Base-by-base conservation (phyloP, 2,888 invertebrate species). In the Eupithecia centaureata region DNA sequence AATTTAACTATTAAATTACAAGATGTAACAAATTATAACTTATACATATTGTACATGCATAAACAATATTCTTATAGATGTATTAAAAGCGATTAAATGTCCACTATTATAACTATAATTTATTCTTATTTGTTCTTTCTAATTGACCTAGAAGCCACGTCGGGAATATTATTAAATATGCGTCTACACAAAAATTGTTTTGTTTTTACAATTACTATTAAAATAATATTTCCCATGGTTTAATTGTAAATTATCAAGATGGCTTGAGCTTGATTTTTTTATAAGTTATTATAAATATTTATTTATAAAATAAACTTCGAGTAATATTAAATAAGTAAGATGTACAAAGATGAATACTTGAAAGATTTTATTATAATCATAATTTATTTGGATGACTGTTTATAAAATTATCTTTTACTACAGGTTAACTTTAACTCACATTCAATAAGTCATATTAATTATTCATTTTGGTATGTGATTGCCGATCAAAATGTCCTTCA, bases 101-200 rank as follows among this genome's bases (percentile, higher is more conserved):
- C 42, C 52, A 57, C 67, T 68, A 71, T 33, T 67, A 54, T 73
- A 67, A 25, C 18, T 61, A 56, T 56, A 60, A 56, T 68, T 56
- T 67, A 65, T 60, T 65, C 52, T 42, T 63, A 67, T 68, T 65
- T 67, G 67, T 71, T 61, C 47, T 51, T 68, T 80, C 86, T 91
- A 92, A 92, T 92, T 92, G 92, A 92, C 92, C 88, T 87, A 88
- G 72, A 90, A 90, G 88, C 86, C 89, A 88, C 89, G 83, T 87
- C 71, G 85, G 86, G 82, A 85, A 51, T 76, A 61, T 71, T 76
- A 73, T 56, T 57, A 70, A 22, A 57, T 57, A 57, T 76, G 60
- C 33, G 72, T 61, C 63, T 73, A 76, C 77, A 72, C 72, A 71
- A 57, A 67, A 38, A 38, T 15, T 35, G 15, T 15, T 5, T 35